Percentiles rank a stretch among this genome's conserved stretches.
phyloP scores from a whole-genome alignment of 2,797 vertebrate genomes.

The Gymnodraco acuticeps region DNA sequence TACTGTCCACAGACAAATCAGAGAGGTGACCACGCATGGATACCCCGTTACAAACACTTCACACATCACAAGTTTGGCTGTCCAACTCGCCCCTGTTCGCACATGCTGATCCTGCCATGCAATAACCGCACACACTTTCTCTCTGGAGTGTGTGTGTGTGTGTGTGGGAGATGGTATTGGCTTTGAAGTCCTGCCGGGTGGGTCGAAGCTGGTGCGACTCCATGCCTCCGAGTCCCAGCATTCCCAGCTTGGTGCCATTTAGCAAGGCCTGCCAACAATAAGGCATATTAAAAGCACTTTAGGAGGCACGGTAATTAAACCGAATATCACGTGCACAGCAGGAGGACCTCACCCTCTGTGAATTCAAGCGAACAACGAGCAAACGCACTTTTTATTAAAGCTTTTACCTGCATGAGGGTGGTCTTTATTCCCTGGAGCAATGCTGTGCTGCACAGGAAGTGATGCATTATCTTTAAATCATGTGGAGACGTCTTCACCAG shows the following conservation, averaged over 20 bases:
- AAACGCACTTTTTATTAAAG: neutral
- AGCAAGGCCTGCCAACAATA: constrained; percentile 65
- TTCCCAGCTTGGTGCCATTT: constrained; percentile 53
- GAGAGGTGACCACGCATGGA: constrained; percentile 38
- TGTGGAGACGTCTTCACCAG: neutral
- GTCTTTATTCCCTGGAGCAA: neutral
- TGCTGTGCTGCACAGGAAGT: neutral
- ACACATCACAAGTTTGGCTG: constrained; percentile 27
- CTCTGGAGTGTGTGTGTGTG: constrained; percentile 32
- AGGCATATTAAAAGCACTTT: constrained; percentile 69
- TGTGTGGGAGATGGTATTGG: constrained; percentile 19
- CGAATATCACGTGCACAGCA: constrained; percentile 64
- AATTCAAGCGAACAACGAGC: constrained; percentile 2
- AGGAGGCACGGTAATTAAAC: constrained; percentile 43
- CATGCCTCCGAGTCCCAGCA: constrained; percentile 45
- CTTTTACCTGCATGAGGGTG: constrained; percentile 5
- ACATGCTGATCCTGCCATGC: constrained; percentile 9
- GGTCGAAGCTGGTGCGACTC: constrained; percentile 53
- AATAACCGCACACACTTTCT: constrained; percentile 7
- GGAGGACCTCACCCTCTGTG: constrained; percentile 25
- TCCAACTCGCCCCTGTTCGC: constrained; percentile 8
- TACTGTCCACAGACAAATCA: constrained; percentile 26
- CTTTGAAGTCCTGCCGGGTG: constrained; percentile 74
- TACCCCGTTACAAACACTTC: constrained; percentile 34
- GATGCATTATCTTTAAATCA: constrained; percentile 8